Conservation (phyloP, 1,140 invertebrate genomes). For the Lepeophtheirus salmonis region DNA sequence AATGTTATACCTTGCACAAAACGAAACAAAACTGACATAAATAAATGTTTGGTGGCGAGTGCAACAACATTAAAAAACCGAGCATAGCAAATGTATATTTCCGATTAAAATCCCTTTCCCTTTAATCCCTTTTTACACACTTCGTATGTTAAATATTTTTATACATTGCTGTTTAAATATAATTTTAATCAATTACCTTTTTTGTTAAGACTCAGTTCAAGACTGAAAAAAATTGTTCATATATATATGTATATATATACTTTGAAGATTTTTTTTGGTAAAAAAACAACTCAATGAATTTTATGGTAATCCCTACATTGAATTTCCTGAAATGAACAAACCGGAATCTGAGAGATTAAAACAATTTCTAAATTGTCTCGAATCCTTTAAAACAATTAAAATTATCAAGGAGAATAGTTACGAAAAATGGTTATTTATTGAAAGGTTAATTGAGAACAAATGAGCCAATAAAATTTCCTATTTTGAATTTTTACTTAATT, state of each 20-base stretch:
- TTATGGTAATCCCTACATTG: constrained; percentile 22
- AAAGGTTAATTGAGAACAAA: constrained; percentile 78
- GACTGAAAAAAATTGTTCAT: too few relatives aligned
- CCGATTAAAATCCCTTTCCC: too few relatives aligned
- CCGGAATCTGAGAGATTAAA: constrained; percentile 50
- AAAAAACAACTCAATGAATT: constrained; percentile 8
- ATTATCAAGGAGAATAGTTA: constrained; percentile 70
- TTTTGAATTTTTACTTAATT: constrained; percentile 91
- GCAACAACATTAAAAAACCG: too few relatives aligned
- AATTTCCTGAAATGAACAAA: constrained; percentile 57
- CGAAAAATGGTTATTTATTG: constrained; percentile 55
- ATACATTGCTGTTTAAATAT: too few relatives aligned
- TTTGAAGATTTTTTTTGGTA: constrained; percentile 37
- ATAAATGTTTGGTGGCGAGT: too few relatives aligned
- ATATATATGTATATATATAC: constrained; percentile 52
- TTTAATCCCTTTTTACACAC: too few relatives aligned
- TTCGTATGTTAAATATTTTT: too few relatives aligned
- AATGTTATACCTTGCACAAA: too few relatives aligned
- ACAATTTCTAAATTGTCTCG: constrained; percentile 59
- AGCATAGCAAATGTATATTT: too few relatives aligned
- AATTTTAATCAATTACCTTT: too few relatives aligned
- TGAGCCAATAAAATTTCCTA: constrained; percentile 83
- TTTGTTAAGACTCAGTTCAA: too few relatives aligned
- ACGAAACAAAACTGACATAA: too few relatives aligned
- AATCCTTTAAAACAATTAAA: constrained; percentile 59